These are phyloP conservation scores for Odontocerum albicorne DNA, from an alignment of 2,888 invertebrate species.

Conservation along the genomic window DNA sequence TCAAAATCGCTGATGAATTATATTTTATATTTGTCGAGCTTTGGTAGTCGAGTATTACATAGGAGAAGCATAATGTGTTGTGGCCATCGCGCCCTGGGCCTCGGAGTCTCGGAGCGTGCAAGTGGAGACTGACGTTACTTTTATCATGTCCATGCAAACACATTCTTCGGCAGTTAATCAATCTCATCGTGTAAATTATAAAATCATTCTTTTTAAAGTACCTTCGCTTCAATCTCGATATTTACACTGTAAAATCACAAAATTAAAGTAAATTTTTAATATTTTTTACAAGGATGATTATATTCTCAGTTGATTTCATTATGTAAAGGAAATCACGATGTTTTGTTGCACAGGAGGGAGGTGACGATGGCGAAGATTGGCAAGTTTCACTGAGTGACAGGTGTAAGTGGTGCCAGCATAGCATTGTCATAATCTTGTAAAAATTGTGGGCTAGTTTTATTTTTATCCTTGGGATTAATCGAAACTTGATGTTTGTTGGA, in stretches of 20 bases:
- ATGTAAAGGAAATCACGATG: conserved; percentile 12
- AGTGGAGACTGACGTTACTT: conserved; percentile 28
- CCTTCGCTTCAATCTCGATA: conserved; percentile 33
- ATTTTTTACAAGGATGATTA: conserved; percentile 32
- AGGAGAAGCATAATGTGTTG: conserved; percentile 26
- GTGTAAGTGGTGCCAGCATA: neutral
- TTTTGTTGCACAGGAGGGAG: conserved; percentile 22
- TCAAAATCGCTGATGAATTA: conserved; percentile 34
- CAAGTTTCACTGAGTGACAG: neutral
- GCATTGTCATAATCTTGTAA: conserved; percentile 7
- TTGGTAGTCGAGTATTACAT: conserved; percentile 34
- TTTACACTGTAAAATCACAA: conserved; percentile 21
- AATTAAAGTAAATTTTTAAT: conserved; percentile 28
- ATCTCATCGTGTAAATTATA: conserved; percentile 30
- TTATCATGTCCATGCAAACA: conserved; percentile 28
- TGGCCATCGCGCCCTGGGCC: conserved; percentile 3
- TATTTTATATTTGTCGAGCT: conserved; percentile 38
- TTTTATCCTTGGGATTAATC: conserved; percentile 29
- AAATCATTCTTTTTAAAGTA: conserved; percentile 27
- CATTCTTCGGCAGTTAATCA: conserved; percentile 7
- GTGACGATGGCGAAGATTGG: neutral
- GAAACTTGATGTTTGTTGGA: conserved; percentile 31
- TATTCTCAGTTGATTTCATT: conserved; percentile 16
- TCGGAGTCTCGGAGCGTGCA: neutral
- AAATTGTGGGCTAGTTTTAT: conserved; percentile 22